Base-by-base conservation (phyloP, 2,888 invertebrate species). In the Tubulanus polymorphus region DNA sequence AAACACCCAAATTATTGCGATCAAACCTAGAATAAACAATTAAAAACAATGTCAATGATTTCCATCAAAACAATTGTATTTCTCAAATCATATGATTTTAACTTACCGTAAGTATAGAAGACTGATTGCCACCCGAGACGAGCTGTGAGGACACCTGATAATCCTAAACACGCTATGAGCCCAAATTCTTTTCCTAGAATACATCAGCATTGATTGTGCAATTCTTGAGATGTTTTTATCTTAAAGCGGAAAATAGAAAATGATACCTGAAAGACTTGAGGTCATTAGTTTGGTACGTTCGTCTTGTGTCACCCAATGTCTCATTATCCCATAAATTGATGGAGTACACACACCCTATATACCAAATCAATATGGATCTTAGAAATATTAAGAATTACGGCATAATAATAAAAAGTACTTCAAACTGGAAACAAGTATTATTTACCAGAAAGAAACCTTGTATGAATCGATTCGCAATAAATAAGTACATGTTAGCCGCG, bases 81-180 rank as follows among this genome's bases (percentile, higher is more conserved):
- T n/a, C n/a, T n/a, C n/a, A n/a, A n/a, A n/a, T n/a, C n/a, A n/a
- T n/a, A n/a, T n/a, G n/a, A n/a, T 8, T 5, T 41, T 8, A 5
- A 41, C 41, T 15, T 41, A 41, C 41, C 41, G 15, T 20, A 41
- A 15, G 20, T 20, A 15, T 41, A 41, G 41, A 41, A 41, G 3
- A 41, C 41, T 15, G 41, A 41, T 20, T 18, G 41, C 41, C 41
- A 41, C 6, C 15, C 41, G 18, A 41, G 15, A 5, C 18, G 18
- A 18, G 18, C 41, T 41, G 41, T 41, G 41, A 41, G 41, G 6
- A 41, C 41, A 5, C 41, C 41, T 41, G 41, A 41, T 23, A 41
- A 23, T 20, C 41, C 41, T 18, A 41, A 23, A 23, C 41, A 41
- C 20, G 23, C 15, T 5, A 41, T 18, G 5, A 41, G 20, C 6